phyloP scores from a whole-genome alignment of 2,797 vertebrate genomes.

The Spinus olivaceus region DNA sequence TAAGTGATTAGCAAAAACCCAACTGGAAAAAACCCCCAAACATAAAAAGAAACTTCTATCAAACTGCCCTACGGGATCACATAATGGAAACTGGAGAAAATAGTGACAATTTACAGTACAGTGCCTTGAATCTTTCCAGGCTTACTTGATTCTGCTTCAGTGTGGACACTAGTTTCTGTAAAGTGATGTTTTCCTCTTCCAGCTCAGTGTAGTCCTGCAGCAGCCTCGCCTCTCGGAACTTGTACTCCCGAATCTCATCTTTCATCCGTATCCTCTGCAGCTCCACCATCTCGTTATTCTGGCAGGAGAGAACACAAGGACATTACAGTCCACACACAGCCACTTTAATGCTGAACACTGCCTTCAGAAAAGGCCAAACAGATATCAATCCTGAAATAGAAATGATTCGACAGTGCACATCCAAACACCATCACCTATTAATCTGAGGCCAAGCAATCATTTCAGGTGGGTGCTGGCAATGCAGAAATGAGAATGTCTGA shows the following conservation, averaged over 20 bases:
- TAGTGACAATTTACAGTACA: not conserved
- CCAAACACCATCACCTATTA: not conserved
- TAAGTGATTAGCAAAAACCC: not conserved
- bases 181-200: conserved; percentile 96
- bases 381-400: not conserved
- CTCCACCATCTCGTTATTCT: conserved; percentile 92
- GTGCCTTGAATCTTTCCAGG: not conserved
- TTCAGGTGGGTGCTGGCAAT: not conserved
- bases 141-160: conserved; percentile 93
- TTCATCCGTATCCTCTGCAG: conserved; percentile 92
- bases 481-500: not conserved
- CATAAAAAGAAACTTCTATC: not conserved
- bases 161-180: conserved; percentile 96
- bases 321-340: not conserved
- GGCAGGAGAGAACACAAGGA: not conserved
- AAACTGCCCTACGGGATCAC: rapidly evolving
- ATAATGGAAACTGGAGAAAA: not conserved
- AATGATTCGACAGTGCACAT: not conserved
- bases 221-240: conserved; percentile 91
- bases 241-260: conserved; percentile 95
- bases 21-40: rapidly evolving
- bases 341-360: not conserved
- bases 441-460: not conserved
- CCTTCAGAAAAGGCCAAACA: not conserved
- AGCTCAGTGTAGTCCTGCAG: conserved; percentile 98